Evolutionary conservation across 2,888 invertebrate genomes (phyloP).

Genomic region (Aphodius sticticus): DNA sequence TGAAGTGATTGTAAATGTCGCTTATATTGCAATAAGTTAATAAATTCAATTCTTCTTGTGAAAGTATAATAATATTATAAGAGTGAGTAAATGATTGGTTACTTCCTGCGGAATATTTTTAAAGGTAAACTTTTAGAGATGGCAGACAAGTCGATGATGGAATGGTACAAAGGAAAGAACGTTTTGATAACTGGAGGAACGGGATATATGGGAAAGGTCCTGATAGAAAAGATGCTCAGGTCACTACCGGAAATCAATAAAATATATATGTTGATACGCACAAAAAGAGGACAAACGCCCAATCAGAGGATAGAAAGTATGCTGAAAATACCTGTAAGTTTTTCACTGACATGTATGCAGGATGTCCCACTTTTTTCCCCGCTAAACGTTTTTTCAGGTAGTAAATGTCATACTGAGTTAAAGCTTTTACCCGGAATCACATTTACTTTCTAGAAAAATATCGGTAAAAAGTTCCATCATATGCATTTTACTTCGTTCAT

Average conservation of each 20-base stretch:
- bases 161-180: constrained; percentile 65
- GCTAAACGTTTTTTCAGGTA: too few relatives aligned
- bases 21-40: too few relatives aligned
- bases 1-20: too few relatives aligned
- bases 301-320: constrained; percentile 66
- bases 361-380: too few relatives aligned
- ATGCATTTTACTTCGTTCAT: not conserved
- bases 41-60: too few relatives aligned
- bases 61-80: too few relatives aligned
- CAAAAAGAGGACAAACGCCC: constrained; percentile 71
- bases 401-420: too few relatives aligned
- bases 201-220: constrained; percentile 82
- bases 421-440: too few relatives aligned
- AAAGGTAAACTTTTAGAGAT: not conserved
- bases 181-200: constrained; percentile 81
- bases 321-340: constrained; percentile 58
- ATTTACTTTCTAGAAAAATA: not conserved
- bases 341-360: not conserved
- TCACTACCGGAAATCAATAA: constrained; percentile 69
- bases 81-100: too few relatives aligned
- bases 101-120: too few relatives aligned
- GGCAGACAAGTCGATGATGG: constrained; percentile 54
- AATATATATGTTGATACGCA: constrained; percentile 74
- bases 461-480: not conserved
- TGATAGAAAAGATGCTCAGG: constrained; percentile 77